Evolutionary conservation across 2,797 vertebrate species (phyloP).

Genomic region (Sternotherus odoratus): DNA sequence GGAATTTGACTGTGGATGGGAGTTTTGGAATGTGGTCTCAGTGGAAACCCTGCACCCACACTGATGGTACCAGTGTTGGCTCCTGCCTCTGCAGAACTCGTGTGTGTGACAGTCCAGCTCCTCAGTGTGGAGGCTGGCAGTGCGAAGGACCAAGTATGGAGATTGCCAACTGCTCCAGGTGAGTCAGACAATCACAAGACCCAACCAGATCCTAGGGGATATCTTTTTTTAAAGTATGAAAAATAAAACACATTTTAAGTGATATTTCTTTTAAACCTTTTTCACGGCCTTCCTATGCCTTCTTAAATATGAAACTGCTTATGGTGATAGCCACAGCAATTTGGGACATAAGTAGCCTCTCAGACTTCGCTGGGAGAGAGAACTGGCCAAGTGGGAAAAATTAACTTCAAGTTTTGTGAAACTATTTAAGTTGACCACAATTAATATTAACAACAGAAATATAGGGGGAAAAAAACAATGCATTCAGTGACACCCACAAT

Average conservation of each 20-base stretch:
- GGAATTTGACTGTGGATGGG: constrained; percentile 94
- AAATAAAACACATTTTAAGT: neutral
- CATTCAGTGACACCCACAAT: neutral
- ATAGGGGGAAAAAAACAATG: fast-evolving
- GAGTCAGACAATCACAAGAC: neutral
- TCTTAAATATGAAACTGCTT: neutral
- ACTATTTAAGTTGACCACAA: neutral
- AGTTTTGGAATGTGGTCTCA: constrained; percentile 90
- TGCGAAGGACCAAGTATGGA: constrained; percentile 92
- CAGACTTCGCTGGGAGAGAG: neutral
- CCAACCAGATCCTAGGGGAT: neutral
- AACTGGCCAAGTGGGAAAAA: neutral
- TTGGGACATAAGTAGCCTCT: neutral
- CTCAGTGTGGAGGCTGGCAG: constrained; percentile 91
- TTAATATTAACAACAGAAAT: constrained; percentile 8
- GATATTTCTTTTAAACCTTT: neutral
- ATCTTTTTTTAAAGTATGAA: fast-evolving
- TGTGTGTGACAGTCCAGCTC: constrained; percentile 90
- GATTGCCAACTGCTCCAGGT: constrained; percentile 98
- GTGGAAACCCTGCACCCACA: constrained; percentile 91
- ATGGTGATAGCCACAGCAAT: neutral
- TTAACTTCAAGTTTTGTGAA: neutral
- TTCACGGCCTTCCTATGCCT: neutral
- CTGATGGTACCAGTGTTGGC: constrained; percentile 85
- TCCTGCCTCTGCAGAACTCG: constrained; percentile 92